Conservation (phyloP, 2,797 vertebrate genomes). For the Glyptemys insculpta region DNA sequence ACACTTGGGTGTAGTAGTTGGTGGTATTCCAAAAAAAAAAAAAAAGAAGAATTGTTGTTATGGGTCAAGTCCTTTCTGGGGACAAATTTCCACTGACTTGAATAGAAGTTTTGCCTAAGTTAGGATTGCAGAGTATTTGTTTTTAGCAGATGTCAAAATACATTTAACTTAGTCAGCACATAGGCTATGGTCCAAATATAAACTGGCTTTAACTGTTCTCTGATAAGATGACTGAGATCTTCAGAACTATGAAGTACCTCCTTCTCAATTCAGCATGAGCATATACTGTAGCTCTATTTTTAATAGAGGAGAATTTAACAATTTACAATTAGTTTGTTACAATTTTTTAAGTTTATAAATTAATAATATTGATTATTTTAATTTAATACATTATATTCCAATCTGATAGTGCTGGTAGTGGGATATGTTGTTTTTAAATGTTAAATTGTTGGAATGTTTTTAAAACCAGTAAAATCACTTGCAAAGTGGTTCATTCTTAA, state of each 20-base stretch:
- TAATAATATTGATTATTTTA: neutral
- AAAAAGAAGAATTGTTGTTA: neutral
- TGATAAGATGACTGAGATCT: accelerated
- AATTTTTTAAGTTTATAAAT: neutral
- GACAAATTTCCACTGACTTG: neutral
- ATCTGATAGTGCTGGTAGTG: neutral
- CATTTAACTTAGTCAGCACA: accelerated
- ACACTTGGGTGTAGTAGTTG: neutral
- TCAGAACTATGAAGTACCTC: neutral
- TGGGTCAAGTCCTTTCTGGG: neutral
- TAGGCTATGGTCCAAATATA: neutral
- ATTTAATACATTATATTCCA: neutral
- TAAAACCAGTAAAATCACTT: slow-evolving; percentile 68
- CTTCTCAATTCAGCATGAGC: neutral
- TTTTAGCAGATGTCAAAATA: neutral
- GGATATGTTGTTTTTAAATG: neutral
- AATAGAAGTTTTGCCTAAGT: neutral
- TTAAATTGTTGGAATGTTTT: neutral
- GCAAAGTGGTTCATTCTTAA: slow-evolving; percentile 72
- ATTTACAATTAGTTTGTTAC: neutral
- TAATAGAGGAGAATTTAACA: neutral
- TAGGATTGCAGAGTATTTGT: neutral
- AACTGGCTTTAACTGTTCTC: neutral
- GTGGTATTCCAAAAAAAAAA: neutral
- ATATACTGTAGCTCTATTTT: neutral